Evolutionary conservation across 35 echinoderm and acorn worm genomes (phyloP), one percentile per base, ranked within the genome.

Genomic region (Hemicentrotus pulcherrimus): DNA sequence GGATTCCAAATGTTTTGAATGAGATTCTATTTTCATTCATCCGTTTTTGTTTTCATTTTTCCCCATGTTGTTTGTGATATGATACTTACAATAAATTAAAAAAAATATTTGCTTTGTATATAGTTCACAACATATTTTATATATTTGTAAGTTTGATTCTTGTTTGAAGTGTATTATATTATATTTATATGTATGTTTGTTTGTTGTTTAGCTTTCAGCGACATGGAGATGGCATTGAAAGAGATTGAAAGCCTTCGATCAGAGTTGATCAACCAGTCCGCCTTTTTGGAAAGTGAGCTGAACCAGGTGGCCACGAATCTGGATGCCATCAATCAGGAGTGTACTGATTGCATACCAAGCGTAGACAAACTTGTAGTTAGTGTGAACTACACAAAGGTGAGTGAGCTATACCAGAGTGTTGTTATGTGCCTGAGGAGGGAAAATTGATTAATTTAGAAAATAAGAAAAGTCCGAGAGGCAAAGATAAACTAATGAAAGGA

Each of bases 351-450:
- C 58, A 46, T 95, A 47, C 4, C 87, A 22, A 41, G n/a, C 86
- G 22, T 48, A 89, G 94, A 89, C 48, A 28, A 47, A 15, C 88
- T 95, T 86, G 32, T 35, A 28, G 48, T 95, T 14, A 90, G 22
- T 32, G 86, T 58, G 48, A 58, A 95, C 48, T 95, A 78, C 18
- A 91, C 24, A 31, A 15, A 55, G 86, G 94, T 95, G 50, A 95
- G 86, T 95, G 32, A 58, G 31, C 91, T 12, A 46, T 92, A 28
- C 91, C 91, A 46, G 7, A 9, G n/a, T 88, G 15, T 31, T 88
- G 35, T 45, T 32, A 8, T 32, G 18, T 6, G 14, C 52, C 52
- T 94, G 6, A 41, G 35, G 35, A 41, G 35, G 35, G 35, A 41
- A 41, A 41, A 41, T 41, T 41, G 35, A 41, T 41, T 41, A 41